A percentile compares a stretch with the other conserved stretches of the same genome.
Evolutionary conservation across 2,888 invertebrate genomes (phyloP).

Genomic region (Coleophora deauratella): DNA sequence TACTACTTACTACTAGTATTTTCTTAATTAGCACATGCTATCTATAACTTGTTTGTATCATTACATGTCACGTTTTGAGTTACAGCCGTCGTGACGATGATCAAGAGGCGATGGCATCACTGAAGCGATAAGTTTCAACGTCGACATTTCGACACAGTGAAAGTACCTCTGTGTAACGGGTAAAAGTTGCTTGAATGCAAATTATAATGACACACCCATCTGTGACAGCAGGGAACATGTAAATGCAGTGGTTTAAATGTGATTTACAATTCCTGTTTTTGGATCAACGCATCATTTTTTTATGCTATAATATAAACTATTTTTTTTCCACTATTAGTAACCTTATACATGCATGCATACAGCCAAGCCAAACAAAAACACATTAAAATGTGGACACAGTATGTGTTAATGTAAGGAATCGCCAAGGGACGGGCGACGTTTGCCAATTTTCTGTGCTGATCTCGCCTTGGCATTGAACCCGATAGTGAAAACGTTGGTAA

Average conservation of each 20-base stretch:
- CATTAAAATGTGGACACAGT: constrained; percentile 4
- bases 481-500: constrained; percentile 16
- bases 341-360: background rate
- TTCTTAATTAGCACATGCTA: background rate
- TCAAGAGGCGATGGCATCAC: constrained; percentile 10
- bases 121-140: constrained; percentile 12
- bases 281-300: too few species aligned
- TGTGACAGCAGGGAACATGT: background rate
- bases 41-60: background rate
- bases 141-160: constrained; percentile 7
- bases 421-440: constrained; percentile 11
- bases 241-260: background rate
- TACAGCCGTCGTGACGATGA: too few species aligned
- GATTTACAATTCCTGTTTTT: too few species aligned
- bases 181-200: constrained; percentile 10
- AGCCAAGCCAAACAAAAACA: constrained; percentile 4
- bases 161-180: constrained; percentile 10
- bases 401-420: constrained; percentile 3
- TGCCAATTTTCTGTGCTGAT: constrained; percentile 20
- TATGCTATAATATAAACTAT: too few species aligned
- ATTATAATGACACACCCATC: constrained; percentile 12
- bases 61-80: too few species aligned
- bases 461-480: constrained; percentile 33
- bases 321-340: too few species aligned
- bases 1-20: too few species aligned